Conservation (phyloP, 1,140 invertebrate genomes). For the Caenorhabditis inopinata region DNA sequence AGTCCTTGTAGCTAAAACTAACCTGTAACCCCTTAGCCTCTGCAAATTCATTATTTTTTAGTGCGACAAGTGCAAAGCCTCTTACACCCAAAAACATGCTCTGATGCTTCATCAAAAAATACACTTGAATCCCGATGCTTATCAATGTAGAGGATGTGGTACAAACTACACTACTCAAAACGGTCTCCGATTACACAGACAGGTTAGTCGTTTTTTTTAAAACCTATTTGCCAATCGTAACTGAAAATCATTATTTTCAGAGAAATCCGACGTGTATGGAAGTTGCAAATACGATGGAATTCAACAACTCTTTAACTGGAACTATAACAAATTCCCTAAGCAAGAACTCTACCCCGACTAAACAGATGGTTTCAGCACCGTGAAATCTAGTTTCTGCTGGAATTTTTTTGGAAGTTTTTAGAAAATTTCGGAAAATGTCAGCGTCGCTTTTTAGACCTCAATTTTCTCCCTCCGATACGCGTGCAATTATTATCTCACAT, state of each 20-base stretch:
- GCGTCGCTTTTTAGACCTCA: too few relatives aligned
- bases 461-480: background rate
- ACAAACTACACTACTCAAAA: constrained; percentile 15
- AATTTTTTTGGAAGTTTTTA: background rate
- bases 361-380: background rate
- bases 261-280: constrained; percentile 1
- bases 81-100: constrained; percentile 6
- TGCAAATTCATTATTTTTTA: background rate
- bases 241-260: background rate
- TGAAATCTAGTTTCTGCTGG: background rate
- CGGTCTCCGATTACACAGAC: background rate
- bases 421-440: too few relatives aligned
- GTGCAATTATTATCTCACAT: background rate
- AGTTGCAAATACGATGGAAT: background rate
- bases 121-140: background rate
- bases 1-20: background rate
- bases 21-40: too few relatives aligned
- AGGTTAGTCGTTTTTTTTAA: background rate
- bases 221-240: background rate
- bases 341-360: background rate
- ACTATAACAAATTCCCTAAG: background rate
- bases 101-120: constrained; percentile 16
- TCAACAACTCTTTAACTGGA: background rate
- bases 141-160: background rate
- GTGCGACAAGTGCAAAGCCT: constrained; percentile 15